Evolutionary conservation across 1,140 invertebrate species (phyloP).

Genomic region (Oscheius sp.): DNA sequence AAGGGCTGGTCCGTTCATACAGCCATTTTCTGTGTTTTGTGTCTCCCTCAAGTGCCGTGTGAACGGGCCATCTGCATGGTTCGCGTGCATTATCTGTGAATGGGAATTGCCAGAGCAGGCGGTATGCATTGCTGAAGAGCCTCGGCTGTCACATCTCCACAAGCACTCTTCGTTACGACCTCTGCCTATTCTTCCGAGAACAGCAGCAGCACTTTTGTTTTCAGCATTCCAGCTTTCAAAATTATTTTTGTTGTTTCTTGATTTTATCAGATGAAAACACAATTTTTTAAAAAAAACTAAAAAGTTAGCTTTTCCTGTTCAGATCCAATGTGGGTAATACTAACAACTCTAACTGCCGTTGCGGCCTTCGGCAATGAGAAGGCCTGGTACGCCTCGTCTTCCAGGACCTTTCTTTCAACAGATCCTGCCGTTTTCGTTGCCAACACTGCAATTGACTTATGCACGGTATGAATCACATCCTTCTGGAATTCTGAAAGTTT

Average conservation of each 20-base stretch:
- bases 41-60: background rate
- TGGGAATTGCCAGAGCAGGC: slow-evolving; percentile 1
- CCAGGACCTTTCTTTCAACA: background rate
- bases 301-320: background rate
- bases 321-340: background rate
- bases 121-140: slow-evolving; percentile 6
- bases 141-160: background rate
- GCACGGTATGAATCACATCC: background rate
- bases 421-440: background rate
- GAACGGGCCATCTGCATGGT: slow-evolving; percentile 2
- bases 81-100: slow-evolving; percentile 8
- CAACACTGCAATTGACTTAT: slow-evolving; percentile 7
- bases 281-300: too few relatives aligned
- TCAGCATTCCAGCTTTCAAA: too few relatives aligned
- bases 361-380: background rate
- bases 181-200: background rate
- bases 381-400: background rate
- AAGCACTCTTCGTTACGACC: background rate
- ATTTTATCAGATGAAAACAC: too few relatives aligned
- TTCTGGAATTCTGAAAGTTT: background rate
- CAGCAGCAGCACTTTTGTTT: too few relatives aligned
- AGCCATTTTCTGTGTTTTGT: background rate
- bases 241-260: too few relatives aligned
- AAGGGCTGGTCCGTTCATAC: too few relatives aligned
- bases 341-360: background rate